Evolutionary conservation across 2,888 invertebrate genomes (phyloP), one percentile per base, ranked within the genome.

Genomic region (Lacanobia wlatinum): DNA sequence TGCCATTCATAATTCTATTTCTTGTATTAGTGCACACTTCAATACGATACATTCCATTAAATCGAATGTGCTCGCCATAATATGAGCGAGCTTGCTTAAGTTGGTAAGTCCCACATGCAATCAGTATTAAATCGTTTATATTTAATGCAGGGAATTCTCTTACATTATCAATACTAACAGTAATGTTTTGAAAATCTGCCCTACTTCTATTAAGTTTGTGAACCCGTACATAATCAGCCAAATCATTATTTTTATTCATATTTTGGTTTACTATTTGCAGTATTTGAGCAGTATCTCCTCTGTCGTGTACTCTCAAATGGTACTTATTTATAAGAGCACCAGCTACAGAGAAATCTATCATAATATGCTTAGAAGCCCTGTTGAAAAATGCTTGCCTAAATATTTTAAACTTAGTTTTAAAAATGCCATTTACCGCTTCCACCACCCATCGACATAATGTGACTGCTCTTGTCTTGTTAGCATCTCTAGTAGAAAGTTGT

Each of bases 51-150:
- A 12, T 65, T n/a, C n/a, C 65, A 48, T 70, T 63, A 63, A 70
- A 63, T 70, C 62, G 18, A 12, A 62, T 70, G 50, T 63, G 63
- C 63, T 70, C 70, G 6, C 69, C 62, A 62, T 59, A 68, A 28
- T 60, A 60, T 23, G 67, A 68, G 59, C 59, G 52, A 52, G 68
- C 61, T 69, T 69, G 69, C 18, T 61, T 61, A 16, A 69, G 43
- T 40, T 69, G 61, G 18, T 59, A 59, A 38, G 48, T 67, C 18
- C 67, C 67, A 40, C 69, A 53, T 4, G 61, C 69, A 61, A 69
- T 61, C 68, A 61, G 4, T 53, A 69, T 69, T 53, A 61, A 61
- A 6, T 69, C 61, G 2, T 16, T 67, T 1, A 18, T 9, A 68
- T 52, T 68, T 60, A 68, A 40, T 5, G 0, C 0, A 23, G 67